phyloP scores from a whole-genome alignment of 2,888 invertebrate genomes.

The Aquatica leii region DNA sequence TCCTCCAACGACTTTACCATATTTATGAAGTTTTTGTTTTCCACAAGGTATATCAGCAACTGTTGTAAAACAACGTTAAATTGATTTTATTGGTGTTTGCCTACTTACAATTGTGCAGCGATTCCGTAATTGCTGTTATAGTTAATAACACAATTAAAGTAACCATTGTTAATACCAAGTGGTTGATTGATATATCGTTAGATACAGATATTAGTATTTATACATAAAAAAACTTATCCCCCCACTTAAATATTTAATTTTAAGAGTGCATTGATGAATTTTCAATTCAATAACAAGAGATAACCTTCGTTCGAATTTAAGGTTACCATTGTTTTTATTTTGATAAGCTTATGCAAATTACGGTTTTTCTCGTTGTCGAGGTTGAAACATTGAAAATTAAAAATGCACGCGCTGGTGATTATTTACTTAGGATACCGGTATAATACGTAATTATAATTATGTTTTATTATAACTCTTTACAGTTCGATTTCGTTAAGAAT shows the following conservation, averaged over 20 bases:
- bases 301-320: conserved; percentile 52
- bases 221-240: conserved; percentile 44
- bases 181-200: background rate
- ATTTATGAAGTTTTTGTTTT: conserved; percentile 56
- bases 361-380: too few species aligned
- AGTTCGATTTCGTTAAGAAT: too few species aligned
- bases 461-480: too few species aligned
- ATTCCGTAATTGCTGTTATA: conserved; percentile 39
- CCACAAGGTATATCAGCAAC: conserved; percentile 77
- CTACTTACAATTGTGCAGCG: conserved; percentile 53
- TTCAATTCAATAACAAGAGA: conserved; percentile 23
- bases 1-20: conserved; percentile 78
- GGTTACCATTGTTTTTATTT: conserved; percentile 53
- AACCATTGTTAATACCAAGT: background rate
- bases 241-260: conserved; percentile 46
- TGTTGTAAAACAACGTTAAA: conserved; percentile 45
- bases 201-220: background rate
- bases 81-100: background rate
- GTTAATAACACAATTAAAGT: background rate
- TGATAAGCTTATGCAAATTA: conserved; percentile 47
- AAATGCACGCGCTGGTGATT: too few species aligned
- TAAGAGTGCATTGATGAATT: conserved; percentile 48
- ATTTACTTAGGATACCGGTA: too few species aligned
- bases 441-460: too few species aligned
- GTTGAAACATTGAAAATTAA: too few species aligned